Evolutionary conservation across 1,140 invertebrate species (phyloP).

Genomic region (Sarcophaga bullata): DNA sequence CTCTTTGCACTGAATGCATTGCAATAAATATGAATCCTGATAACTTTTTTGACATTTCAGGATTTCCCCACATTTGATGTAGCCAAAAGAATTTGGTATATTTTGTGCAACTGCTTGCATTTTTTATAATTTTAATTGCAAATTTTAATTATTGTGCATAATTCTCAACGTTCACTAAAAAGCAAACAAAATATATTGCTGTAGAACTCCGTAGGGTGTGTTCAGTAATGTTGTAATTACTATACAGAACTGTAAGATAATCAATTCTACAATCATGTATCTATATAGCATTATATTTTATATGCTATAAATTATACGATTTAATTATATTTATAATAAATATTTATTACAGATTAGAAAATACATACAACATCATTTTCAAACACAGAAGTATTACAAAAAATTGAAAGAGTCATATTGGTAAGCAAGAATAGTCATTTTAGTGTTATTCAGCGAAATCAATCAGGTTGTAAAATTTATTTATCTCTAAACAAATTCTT

Average conservation of each 20-base stretch:
- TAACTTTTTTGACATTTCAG: conserved; percentile 17
- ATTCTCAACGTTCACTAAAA: background rate
- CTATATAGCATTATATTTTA: no score
- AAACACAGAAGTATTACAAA: no score
- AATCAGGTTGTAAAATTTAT: no score
- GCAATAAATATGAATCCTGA: background rate
- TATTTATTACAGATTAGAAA: no score
- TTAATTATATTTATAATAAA: no score
- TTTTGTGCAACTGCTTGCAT: background rate
- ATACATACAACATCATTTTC: no score
- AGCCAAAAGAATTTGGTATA: background rate
- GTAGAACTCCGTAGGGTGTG: background rate
- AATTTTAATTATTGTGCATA: background rate
- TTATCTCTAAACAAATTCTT: no score
- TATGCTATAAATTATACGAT: no score
- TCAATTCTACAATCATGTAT: no score
- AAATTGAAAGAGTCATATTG: no score
- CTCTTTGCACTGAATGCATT: background rate
- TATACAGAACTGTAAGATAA: background rate
- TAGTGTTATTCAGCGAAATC: no score
- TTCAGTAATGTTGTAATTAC: background rate
- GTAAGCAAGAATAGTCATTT: no score
- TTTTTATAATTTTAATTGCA: background rate
- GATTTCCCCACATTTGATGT: conserved; percentile 16
- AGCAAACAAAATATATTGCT: background rate